Base-by-base conservation (phyloP, 2,113 vertebrate species). In the Barbus barbus region DNA sequence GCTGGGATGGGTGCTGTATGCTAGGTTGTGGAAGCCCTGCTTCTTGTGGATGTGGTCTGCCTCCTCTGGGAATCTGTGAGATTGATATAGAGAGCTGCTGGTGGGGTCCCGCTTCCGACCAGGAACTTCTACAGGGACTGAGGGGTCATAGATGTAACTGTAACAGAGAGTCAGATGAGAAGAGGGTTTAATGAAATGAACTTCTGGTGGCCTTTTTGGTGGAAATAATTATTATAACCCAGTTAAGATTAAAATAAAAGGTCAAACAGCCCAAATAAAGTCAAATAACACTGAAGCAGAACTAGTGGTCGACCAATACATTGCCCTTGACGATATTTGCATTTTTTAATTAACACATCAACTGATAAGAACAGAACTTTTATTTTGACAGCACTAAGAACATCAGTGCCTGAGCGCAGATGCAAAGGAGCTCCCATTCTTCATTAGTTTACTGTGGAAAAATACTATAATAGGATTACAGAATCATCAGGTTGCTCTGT, bases 81-180 rank as follows among this genome's bases (percentile, higher is more conserved):
- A 76, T 67, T 92, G 91, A 88, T 95, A 93, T 26, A 92, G 86
- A 2, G 93, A 91, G 89, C 81, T 90, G 81, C 36, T 83, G 2
- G 88, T 69, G 0, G 89, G 86, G 88, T 95, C 92, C 0, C 82
- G 31, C 87, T 94, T 95, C 7, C 86, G 84, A 46, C 87, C 82
- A 26, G 84, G 84, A 60, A 58, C 87, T 0, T 95, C 93, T 51
- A 85, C 92, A 11, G 86, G 88, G 67, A 82, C 89, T 0, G 94
- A 91, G 46, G 94, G 93, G 65, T 95, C 94, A 76, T 93, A 91
- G 87, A 94, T 92, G 89, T 94, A 94, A 88, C 94, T 94, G 88
- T 4, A 84, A 65, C n/a, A 84, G n/a, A 78, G 5, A 84, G 6
- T 26, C 22, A 7, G 11, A 13, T 72, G 53, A 69, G 46, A 9